Evolutionary conservation across 2,888 invertebrate species (phyloP).

Genomic region (Leptopilina syphax): DNA sequence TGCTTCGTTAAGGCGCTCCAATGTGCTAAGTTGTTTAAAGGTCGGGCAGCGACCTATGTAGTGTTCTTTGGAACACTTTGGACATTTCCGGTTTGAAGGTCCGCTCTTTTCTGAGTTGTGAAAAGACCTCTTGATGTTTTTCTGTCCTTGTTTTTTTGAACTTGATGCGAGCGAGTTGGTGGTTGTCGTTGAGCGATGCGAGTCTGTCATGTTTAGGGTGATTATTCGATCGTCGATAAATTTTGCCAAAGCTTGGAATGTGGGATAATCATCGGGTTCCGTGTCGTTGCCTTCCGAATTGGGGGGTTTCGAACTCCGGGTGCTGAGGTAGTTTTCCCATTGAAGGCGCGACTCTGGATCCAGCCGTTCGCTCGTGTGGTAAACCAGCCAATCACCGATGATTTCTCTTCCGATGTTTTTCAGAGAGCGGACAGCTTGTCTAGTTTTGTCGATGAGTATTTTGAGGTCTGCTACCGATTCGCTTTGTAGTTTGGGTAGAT

Average conservation of each 20-base stretch:
- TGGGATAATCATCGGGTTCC: background rate
- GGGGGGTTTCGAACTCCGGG: background rate
- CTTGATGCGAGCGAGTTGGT: background rate
- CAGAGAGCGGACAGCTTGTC: slow-evolving; percentile 41
- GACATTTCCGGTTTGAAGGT: background rate
- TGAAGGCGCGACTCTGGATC: slow-evolving; percentile 43
- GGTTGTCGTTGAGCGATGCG: background rate
- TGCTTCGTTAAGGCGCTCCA: no score
- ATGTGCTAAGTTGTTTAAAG: no score
- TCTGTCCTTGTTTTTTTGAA: background rate
- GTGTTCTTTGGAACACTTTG: background rate
- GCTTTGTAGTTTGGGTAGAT: slow-evolving; percentile 27
- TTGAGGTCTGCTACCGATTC: slow-evolving; percentile 43
- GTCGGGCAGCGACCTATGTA: no score
- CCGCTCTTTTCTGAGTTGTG: background rate
- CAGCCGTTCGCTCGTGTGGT: slow-evolving; percentile 44
- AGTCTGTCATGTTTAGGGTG: background rate
- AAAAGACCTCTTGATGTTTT: background rate
- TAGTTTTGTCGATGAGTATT: slow-evolving; percentile 44
- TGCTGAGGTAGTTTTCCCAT: slow-evolving; percentile 41
- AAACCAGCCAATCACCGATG: slow-evolving; percentile 45
- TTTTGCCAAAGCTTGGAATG: background rate
- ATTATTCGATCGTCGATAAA: slow-evolving; percentile 8
- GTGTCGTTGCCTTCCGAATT: background rate
- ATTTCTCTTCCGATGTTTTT: slow-evolving; percentile 37